Base-by-base conservation (phyloP, 2,888 invertebrate genomes). In the Rhagonycha lutea region DNA sequence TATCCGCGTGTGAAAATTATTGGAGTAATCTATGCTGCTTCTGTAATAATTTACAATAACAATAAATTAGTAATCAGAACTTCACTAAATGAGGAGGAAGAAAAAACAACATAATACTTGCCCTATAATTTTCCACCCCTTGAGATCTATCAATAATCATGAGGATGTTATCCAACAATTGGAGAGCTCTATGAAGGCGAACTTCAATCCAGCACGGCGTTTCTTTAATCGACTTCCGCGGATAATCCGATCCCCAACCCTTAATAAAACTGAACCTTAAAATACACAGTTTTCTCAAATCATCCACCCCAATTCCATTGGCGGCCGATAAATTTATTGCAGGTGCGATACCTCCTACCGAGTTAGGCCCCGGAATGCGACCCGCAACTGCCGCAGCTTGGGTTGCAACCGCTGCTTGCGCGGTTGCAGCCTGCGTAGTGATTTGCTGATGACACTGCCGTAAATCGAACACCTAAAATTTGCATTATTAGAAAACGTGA, bases 221-320 rank as follows among this genome's bases (percentile, higher is more conserved):
- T 89, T 99, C 98, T 88, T 99, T 99, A 87, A 99, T 99, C 80
- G 96, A 96, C 86, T 96, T 95, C 79, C 99, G 91, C 14, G 97
- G 98, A 90, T 99, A 99, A 89, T 98, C 98, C 3, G 98, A 98
- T 70, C 99, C 99, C 99, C 99, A 99, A 80, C 99, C 99, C 90
- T 99, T 99, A 12, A 99, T 99, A 88, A 99, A 99, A 87, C 98
- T 98, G 83, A 99, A 91, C 72, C 99, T 93, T 83, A 99, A 91
- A 86, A 99, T 98, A 88, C 99, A 99, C 76, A 99, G 92, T 77
- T 98, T 92, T 77, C 99, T 91, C 79, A 99, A 91, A 89, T 99
- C 98, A 87, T 99, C 99, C 12, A 99, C 99, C 14, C 99, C 98
- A 81, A 99, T 98, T 11, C 98, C 99, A 29, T 98, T 98, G 8